Evolutionary conservation across 2,888 invertebrate species (phyloP), one percentile per base, ranked within the genome.

Genomic region (Lagria hirta): DNA sequence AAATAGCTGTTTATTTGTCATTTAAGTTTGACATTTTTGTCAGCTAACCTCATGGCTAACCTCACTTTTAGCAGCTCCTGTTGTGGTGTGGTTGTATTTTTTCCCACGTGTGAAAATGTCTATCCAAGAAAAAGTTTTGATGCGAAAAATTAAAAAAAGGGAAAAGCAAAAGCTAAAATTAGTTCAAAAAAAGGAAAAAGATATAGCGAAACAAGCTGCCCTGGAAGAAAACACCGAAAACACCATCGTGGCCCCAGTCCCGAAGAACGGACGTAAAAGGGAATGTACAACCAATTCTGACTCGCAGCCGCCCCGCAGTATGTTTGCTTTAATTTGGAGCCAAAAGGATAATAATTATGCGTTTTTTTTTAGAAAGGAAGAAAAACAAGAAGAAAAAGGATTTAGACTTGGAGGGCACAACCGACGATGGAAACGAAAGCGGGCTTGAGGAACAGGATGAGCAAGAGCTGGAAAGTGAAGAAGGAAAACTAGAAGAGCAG

Each of bases 111-210:
- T 23, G 38, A 66, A 54, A 58, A 82, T 82, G 82, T 79, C 80
- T 27, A 73, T 81, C 1, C 81, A 80, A 38, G 85, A 88, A 49
- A 85, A 84, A 71, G 76, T 87, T 32, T 72, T 88, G 13, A 79
- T 85, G 79, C 75, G 84, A 38, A 88, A 88, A 72, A 86, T 88
- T 17, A 87, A 82, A 51, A 88, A 87, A 60, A 77, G 84, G 0
- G 87, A 88, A 57, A 83, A 84, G 58, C 82, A 80, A 52, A 88
- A 84, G 64, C 64, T 80, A 14, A 79, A 80, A 52, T 61, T 83
- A 5, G 62, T 78, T 3, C 72, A 81, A 61, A 73, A 81, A 55
- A 81, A 83, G 62, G 74, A 82, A 56, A 49, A 51, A 2, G 64
- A 70, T 51, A 65, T 66, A 35, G 55, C 62, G 43, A 56, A 61